Conservation (phyloP, 2,797 vertebrate species). For the Cheirogaleus major region DNA sequence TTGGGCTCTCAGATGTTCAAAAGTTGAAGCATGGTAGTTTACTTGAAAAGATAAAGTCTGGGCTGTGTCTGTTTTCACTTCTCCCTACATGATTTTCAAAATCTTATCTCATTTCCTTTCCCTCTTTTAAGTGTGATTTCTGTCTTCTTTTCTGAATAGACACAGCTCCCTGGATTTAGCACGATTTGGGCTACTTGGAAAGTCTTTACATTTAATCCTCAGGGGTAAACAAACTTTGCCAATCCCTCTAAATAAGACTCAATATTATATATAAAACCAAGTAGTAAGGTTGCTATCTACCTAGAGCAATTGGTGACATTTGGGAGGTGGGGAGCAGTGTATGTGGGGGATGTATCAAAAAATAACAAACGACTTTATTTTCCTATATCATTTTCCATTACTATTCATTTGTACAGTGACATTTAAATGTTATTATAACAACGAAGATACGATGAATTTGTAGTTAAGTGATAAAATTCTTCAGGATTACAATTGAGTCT, state of each 20-base stretch:
- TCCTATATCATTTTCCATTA: not conserved
- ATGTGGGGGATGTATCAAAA: not conserved
- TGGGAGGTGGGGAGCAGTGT: not conserved
- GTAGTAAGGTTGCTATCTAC: not conserved
- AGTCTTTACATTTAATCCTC: conserved; percentile 57
- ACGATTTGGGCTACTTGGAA: conserved; percentile 30
- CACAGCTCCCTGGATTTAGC: conserved; percentile 23
- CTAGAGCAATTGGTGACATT: not conserved
- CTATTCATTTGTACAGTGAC: not conserved
- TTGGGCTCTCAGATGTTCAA: conserved; percentile 53
- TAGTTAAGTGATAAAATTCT: not conserved
- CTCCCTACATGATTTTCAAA: not conserved
- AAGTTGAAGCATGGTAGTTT: conserved; percentile 1
- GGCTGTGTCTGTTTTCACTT: conserved; percentile 21
- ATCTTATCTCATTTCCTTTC: conserved; percentile 52
- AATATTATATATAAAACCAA: conserved; percentile 13
- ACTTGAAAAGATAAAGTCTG: conserved; percentile 46
- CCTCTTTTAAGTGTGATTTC: conserved; percentile 33
- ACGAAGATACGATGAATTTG: not conserved
- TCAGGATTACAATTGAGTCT: not conserved
- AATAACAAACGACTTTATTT: not conserved
- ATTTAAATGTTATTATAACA: not conserved
- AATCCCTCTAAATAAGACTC: conserved; percentile 7
- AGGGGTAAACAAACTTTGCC: conserved; percentile 33
- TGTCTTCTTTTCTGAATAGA: conserved; percentile 30